Conservation (phyloP, 1,140 invertebrate genomes). For the Rhagoletis zephyria region DNA sequence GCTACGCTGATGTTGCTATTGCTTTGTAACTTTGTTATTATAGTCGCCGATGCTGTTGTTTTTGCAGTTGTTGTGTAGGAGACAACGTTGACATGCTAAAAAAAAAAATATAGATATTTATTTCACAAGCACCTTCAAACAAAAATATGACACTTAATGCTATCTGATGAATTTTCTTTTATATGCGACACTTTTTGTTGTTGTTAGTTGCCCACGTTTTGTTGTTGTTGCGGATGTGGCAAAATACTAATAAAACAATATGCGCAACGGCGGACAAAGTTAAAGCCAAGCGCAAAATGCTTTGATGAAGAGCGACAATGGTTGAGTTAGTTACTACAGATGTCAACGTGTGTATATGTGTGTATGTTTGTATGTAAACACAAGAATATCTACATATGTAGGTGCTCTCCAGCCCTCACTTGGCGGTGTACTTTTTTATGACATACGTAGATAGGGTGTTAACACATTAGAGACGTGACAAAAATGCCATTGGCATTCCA, state of each 20-base stretch:
- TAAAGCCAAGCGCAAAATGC: neutral
- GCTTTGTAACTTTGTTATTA: neutral
- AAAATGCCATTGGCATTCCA: neutral
- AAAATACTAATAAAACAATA: conserved; percentile 27
- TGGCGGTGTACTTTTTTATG: no score
- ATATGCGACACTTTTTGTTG: neutral
- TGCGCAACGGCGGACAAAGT: neutral
- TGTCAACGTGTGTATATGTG: neutral
- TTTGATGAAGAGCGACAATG: neutral
- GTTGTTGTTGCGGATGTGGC: conserved; percentile 18
- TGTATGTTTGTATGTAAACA: neutral
- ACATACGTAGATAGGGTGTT: neutral
- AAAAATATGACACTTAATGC: conserved; percentile 3
- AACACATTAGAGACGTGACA: conserved; percentile 29
- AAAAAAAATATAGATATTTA: neutral
- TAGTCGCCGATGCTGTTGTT: no score
- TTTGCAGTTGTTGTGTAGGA: neutral
- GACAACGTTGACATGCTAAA: conserved; percentile 40
- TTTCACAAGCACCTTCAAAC: neutral
- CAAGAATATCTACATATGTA: neutral
- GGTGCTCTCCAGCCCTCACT: neutral
- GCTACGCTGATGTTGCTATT: neutral
- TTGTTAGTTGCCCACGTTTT: neutral
- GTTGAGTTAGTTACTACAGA: neutral
- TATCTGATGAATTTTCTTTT: conserved; percentile 25